Evolutionary conservation across 2,797 vertebrate species (phyloP).

Genomic region (Serranus cabrilla): DNA sequence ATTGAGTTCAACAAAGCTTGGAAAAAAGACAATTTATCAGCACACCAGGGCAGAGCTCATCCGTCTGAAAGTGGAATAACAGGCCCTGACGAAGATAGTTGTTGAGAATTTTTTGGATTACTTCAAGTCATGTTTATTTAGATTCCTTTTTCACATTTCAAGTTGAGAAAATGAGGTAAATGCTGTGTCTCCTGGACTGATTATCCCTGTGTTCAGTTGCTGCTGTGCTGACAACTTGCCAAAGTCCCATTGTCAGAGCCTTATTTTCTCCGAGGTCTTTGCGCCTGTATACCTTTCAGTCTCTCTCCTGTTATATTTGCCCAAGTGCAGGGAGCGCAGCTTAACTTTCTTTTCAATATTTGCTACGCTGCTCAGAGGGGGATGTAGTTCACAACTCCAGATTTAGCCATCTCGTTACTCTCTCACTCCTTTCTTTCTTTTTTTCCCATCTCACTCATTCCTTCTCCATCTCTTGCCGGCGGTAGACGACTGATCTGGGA

Average conservation of each 20-base stretch:
- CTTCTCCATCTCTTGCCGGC: constrained; percentile 53
- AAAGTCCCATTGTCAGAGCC: constrained; percentile 10
- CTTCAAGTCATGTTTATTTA: constrained; percentile 29
- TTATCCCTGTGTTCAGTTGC: constrained; percentile 26
- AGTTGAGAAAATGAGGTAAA: constrained; percentile 8
- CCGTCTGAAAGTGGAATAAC: constrained; percentile 17
- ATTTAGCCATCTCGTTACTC: constrained; percentile 76
- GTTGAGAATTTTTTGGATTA: constrained; percentile 40
- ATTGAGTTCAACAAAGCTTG: constrained; percentile 24
- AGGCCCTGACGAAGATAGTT: constrained; percentile 17
- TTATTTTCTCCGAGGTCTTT: constrained; percentile 23
- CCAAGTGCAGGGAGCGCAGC: constrained; percentile 39
- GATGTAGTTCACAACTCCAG: constrained; percentile 76
- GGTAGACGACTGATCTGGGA: constrained; percentile 86
- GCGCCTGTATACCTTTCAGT: constrained; percentile 17
- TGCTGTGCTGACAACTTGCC: constrained; percentile 28
- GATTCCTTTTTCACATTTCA: not conserved
- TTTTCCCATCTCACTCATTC: constrained; percentile 55
- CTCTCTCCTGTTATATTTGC: constrained; percentile 56
- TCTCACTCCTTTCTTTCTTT: constrained; percentile 44
- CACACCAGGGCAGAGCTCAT: constrained; percentile 6
- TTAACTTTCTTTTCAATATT: constrained; percentile 67
- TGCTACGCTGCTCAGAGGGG: constrained; percentile 54
- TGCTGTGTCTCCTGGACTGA: constrained; percentile 8
- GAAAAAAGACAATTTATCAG: constrained; percentile 29